Percentiles rank a stretch among this genome's conserved stretches.
These are phyloP conservation scores for Chloroclysta siterata DNA, from an alignment of 2,888 invertebrate genomes.

Conservation along the genomic window DNA sequence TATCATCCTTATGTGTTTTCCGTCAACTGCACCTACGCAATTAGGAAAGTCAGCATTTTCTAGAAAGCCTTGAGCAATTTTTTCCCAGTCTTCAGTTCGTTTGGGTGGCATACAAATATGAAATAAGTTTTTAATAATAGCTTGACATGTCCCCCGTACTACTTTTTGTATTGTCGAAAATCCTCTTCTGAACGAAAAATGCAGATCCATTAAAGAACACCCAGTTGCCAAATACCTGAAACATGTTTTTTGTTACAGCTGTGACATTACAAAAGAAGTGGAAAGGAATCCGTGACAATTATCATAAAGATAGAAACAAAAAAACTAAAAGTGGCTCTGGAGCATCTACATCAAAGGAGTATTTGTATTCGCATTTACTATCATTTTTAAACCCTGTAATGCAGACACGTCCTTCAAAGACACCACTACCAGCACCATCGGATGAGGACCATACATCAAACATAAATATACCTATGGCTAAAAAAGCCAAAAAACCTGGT, in stretches of 20 bases:
- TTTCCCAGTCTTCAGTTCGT: too few species aligned
- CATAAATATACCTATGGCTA: conserved; percentile 25
- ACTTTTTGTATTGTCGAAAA: too few species aligned
- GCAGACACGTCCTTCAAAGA: conserved; percentile 38
- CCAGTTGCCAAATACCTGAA: conserved; percentile 8
- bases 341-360: conserved; percentile 39
- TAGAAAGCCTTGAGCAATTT: too few species aligned
- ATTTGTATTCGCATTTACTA: conserved; percentile 39
- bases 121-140: too few species aligned
- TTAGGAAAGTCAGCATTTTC: conserved; percentile 19
- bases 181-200: too few species aligned
- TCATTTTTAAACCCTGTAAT: conserved; percentile 43
- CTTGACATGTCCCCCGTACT: too few species aligned
- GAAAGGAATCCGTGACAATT: neutral
- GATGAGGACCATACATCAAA: conserved; percentile 41
- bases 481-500: conserved; percentile 40
- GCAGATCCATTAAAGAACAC: neutral
- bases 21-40: conserved; percentile 19
- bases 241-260: neutral
- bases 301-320: conserved; percentile 35
- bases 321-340: conserved; percentile 19
- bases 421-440: conserved; percentile 35
- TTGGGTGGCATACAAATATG: too few species aligned
- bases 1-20: conserved; percentile 12
- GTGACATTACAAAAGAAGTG: neutral